Evolutionary conservation across 2,888 invertebrate species (phyloP).

Genomic region (Nebria brevicollis): DNA sequence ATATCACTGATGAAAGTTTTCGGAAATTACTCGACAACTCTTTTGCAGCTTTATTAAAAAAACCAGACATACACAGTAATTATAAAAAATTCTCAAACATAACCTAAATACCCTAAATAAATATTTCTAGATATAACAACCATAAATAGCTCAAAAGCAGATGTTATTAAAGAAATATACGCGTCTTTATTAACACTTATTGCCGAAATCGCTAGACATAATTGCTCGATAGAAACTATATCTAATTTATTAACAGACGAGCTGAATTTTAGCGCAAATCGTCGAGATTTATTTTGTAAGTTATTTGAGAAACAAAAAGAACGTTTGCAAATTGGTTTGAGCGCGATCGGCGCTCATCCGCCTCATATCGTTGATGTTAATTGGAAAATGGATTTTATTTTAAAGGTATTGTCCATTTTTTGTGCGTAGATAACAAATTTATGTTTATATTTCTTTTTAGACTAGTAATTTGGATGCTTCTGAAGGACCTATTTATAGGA

Average conservation of each 20-base stretch:
- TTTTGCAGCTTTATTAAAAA: conserved; percentile 53
- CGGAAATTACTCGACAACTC: conserved; percentile 56
- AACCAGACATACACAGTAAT: conserved; percentile 54
- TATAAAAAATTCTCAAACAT: not conserved
- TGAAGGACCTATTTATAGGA: conserved; percentile 59
- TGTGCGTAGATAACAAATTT: not conserved
- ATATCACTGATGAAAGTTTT: conserved; percentile 52
- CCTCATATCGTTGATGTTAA: conserved; percentile 69
- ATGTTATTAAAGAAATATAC: conserved; percentile 58
- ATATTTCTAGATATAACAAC: conserved; percentile 53
- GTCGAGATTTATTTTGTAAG: conserved; percentile 53
- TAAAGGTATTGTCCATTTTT: conserved; percentile 55
- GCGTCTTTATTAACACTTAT: conserved; percentile 56
- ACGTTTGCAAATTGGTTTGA: conserved; percentile 55
- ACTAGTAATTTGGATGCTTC: conserved; percentile 56
- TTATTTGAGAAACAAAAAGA: conserved; percentile 56
- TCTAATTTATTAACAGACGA: conserved; percentile 53
- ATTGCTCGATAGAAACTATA: conserved; percentile 53
- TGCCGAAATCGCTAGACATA: conserved; percentile 56
- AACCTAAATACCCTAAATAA: not conserved
- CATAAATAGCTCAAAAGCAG: conserved; percentile 57
- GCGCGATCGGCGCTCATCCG: conserved; percentile 60
- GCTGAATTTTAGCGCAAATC: conserved; percentile 53
- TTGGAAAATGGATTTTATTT: conserved; percentile 69
- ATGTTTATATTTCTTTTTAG: conserved; percentile 53